Base-by-base conservation (phyloP, 2,888 invertebrate species). In the Tribolium freemani region DNA sequence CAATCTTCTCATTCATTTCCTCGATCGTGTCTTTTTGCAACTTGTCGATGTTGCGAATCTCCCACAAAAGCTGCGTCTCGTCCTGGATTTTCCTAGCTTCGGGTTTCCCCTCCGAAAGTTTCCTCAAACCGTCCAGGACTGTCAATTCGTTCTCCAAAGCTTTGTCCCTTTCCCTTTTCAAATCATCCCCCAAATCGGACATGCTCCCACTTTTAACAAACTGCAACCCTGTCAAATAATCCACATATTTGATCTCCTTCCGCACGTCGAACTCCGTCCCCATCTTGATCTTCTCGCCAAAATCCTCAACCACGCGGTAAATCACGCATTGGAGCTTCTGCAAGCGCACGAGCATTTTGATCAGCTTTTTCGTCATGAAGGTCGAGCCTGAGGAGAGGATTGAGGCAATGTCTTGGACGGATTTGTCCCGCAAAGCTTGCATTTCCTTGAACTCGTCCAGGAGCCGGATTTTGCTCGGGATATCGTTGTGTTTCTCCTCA, bases 121-220 rank as follows among this genome's bases (percentile, higher is more conserved):
- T 88, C 87, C 81, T 87, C 85, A 78, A 87, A 57, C 81, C 82
- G 11, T 85, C 83, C 13, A 85, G 63, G 3, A 83, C 64, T 6
- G 76, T 61, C 44, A 85, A 79, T 53, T 81, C 76, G 16, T 79
- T 77, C 67, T 85, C 81, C 3, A 85, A 71, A 46, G 87, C 87
- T 31, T 85, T 83, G 69, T 89, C 88, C 79, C 89, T 86, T 77
- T 88, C 88, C 26, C 80, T 78, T 63, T 85, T 85, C 68, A 89
- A 86, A 73, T 88, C 88, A 63, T 88, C 87, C n/a, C 89, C 84
- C 10, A 90, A 88, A 71, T 89, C 89, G 83, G 88, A 88, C 4
- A 88, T 88, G 88, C 89, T n/a, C 79, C 89, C 89, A 66, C 89
- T 89, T 79, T 89, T 88, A 54, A 89, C 88, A 0, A 90, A 90